phyloP scores from a whole-genome alignment of 2,888 invertebrate species.

The Physocephala rufipes region DNA sequence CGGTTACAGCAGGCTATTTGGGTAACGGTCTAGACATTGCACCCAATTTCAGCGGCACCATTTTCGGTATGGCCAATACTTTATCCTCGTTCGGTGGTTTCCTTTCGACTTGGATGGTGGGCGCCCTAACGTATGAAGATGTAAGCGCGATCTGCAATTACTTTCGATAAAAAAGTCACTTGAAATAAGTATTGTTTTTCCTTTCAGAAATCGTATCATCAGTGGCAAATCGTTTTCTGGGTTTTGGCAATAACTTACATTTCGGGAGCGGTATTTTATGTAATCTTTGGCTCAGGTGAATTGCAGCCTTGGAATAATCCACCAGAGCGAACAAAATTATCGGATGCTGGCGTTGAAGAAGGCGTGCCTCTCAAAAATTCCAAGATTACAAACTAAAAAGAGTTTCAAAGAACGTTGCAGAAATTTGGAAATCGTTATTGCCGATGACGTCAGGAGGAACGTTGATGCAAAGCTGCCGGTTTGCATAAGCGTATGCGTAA shows the following conservation, averaged over 20 bases:
- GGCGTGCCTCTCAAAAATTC: constrained; percentile 64
- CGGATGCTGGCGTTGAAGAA: constrained; percentile 59
- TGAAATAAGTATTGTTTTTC: constrained; percentile 17
- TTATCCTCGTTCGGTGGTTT: constrained; percentile 85
- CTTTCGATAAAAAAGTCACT: not conserved
- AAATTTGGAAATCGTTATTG: too few species aligned
- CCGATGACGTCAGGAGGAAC: too few species aligned
- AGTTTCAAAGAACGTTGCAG: too few species aligned
- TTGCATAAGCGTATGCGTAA: too few species aligned
- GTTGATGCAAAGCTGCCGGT: too few species aligned
- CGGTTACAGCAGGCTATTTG: constrained; percentile 85
- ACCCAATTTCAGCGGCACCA: constrained; percentile 87
- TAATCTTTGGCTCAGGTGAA: constrained; percentile 73
- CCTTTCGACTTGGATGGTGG: constrained; percentile 83
- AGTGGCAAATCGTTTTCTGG: constrained; percentile 86
- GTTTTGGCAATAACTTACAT: constrained; percentile 78
- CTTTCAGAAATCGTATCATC: constrained; percentile 74
- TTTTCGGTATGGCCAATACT: constrained; percentile 89
- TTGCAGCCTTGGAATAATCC: constrained; percentile 70
- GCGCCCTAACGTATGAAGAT: constrained; percentile 76
- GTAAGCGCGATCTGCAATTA: constrained; percentile 66
- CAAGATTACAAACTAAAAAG: constrained; percentile 49
- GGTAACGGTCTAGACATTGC: constrained; percentile 89
- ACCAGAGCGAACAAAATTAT: constrained; percentile 56
- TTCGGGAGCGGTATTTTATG: constrained; percentile 71